A percentile compares a stretch with the other conserved stretches of the same genome.
phyloP scores from a whole-genome alignment of 2,113 vertebrate species.

The Zeus faber region DNA sequence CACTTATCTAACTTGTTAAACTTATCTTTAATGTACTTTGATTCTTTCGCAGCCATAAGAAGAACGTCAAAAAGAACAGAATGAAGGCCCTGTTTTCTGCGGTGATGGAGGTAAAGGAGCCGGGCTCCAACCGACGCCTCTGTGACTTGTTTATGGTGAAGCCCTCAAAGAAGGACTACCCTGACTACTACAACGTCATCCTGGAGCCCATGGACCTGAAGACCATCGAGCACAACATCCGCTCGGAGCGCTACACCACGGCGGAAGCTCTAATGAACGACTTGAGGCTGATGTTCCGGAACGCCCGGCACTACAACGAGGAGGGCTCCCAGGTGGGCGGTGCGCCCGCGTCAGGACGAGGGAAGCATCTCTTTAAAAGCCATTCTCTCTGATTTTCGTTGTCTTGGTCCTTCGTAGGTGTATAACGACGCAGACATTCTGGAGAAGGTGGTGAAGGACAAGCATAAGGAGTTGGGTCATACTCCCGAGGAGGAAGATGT shows the following conservation, averaged over 20 bases:
- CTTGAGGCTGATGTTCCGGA: constrained; percentile 96
- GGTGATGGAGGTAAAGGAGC: constrained; percentile 87
- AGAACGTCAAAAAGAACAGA: constrained; percentile 91
- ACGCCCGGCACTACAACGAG: constrained; percentile 96
- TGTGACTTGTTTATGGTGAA: constrained; percentile 98
- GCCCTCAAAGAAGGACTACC: constrained; percentile 98
- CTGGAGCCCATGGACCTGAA: constrained; percentile 97
- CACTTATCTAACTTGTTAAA: no score
- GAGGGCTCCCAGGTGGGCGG: constrained; percentile 92
- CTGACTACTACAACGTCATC: constrained; percentile 98
- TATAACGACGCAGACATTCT: constrained; percentile 95
- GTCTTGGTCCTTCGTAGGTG: constrained; percentile 72
- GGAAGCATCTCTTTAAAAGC: background rate
- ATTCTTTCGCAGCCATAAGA: constrained; percentile 82
- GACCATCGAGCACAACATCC: constrained; percentile 93
- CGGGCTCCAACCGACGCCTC: constrained; percentile 83
- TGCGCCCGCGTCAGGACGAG: background rate
- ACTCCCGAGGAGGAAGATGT: constrained; percentile 89
- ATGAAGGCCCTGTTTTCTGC: constrained; percentile 92
- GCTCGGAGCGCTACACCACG: constrained; percentile 85
- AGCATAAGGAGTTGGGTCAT: constrained; percentile 91
- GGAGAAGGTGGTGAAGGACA: constrained; percentile 95
- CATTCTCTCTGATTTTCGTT: background rate
- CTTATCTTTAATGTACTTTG: no score
- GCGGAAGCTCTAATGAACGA: constrained; percentile 92